These are phyloP conservation scores for Ochotona princeps DNA, from an alignment of 2,113 vertebrate species.

Conservation along the genomic window DNA sequence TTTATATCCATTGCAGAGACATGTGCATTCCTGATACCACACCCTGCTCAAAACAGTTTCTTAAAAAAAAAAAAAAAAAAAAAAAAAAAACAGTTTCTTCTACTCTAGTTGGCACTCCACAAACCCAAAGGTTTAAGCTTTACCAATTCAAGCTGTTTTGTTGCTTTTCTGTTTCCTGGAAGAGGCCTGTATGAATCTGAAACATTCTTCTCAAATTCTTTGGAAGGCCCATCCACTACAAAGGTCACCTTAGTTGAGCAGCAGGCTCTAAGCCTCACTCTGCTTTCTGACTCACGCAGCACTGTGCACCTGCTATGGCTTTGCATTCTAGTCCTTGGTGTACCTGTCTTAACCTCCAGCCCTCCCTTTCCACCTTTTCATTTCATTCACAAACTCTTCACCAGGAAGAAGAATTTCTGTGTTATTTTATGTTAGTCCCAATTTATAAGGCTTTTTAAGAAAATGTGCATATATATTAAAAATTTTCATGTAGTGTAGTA, in stretches of 20 bases:
- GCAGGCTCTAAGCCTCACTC: neutral
- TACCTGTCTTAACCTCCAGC: constrained; percentile 2
- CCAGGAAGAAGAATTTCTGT: constrained; percentile 22
- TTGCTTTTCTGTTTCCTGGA: constrained; percentile 31
- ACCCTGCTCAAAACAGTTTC: constrained; percentile 38
- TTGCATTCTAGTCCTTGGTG: neutral
- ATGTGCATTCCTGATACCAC: constrained; percentile 12
- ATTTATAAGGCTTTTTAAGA: constrained; percentile 23
- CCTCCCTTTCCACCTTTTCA: neutral
- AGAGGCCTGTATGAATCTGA: constrained; percentile 8
- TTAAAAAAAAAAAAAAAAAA: too few relatives aligned
- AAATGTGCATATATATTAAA: neutral
- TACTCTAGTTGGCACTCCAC: constrained; percentile 39
- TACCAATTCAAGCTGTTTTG: constrained; percentile 44
- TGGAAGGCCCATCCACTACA: neutral
- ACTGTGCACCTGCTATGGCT: neutral
- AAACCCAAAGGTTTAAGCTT: constrained; percentile 36
- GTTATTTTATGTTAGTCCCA: neutral
- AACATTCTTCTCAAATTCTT: constrained; percentile 38
- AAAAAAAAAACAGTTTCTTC: constrained; percentile 40
- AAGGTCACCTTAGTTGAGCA: neutral
- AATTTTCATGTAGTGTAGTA: neutral
- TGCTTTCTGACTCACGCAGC: neutral
- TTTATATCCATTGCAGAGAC: neutral
- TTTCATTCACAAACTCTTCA: constrained; percentile 23